Evolutionary conservation across 2,888 invertebrate genomes (phyloP).

Genomic region (Caenorhabditis sp.): DNA sequence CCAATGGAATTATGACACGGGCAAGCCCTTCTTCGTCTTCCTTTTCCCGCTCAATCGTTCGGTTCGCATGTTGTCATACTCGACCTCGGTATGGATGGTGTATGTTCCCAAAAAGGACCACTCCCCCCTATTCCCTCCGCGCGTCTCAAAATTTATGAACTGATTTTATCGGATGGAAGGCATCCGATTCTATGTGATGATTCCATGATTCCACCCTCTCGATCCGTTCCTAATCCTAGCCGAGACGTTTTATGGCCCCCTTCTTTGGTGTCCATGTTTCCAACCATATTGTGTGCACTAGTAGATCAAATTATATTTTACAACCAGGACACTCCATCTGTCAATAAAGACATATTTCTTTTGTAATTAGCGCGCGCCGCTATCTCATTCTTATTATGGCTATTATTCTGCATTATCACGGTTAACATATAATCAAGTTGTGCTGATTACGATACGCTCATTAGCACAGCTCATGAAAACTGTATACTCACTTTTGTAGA

Average conservation of each 20-base stretch:
- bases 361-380: slow-evolving; percentile 31
- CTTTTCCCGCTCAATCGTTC: slow-evolving; percentile 20
- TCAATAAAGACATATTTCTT: slow-evolving; percentile 24
- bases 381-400: slow-evolving; percentile 36
- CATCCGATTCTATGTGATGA: slow-evolving; percentile 21
- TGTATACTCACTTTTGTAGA: background rate
- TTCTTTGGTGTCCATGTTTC: background rate
- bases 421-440: slow-evolving; percentile 24
- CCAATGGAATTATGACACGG: slow-evolving; percentile 61
- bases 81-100: slow-evolving; percentile 31
- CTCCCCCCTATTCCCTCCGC: slow-evolving; percentile 10
- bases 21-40: background rate
- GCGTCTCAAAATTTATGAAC: slow-evolving; percentile 60
- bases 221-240: slow-evolving; percentile 24
- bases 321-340: slow-evolving; percentile 7
- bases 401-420: slow-evolving; percentile 28
- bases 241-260: slow-evolving; percentile 19
- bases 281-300: background rate
- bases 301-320: background rate
- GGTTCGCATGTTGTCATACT: slow-evolving; percentile 43
- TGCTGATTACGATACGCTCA: background rate
- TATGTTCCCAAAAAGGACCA: background rate
- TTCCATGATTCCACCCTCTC: slow-evolving; percentile 7
- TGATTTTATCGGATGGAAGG: slow-evolving; percentile 46
- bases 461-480: too few species aligned